phyloP scores from a whole-genome alignment of 2,888 invertebrate species.

The Ophion ellenae region DNA sequence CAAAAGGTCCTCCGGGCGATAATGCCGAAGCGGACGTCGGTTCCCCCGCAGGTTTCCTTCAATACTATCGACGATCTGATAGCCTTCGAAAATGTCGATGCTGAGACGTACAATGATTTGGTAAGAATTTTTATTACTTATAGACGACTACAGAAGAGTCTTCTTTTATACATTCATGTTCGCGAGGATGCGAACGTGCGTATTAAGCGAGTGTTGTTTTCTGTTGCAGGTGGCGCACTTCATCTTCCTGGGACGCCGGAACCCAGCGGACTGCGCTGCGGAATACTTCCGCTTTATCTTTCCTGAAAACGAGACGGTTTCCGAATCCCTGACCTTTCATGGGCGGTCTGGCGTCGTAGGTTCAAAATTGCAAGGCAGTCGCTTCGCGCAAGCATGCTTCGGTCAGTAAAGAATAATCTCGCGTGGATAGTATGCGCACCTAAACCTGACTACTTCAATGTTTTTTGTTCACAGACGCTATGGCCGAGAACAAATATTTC shows the following conservation, averaged over 20 bases:
- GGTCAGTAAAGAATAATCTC: not conserved
- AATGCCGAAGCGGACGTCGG: too few relatives aligned
- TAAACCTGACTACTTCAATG: too few relatives aligned
- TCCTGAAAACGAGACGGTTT: not conserved
- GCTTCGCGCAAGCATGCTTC: not conserved
- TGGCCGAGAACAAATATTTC: not conserved
- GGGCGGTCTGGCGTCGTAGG: not conserved
- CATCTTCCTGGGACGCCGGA: not conserved
- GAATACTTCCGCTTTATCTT: not conserved
- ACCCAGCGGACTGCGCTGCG: not conserved
- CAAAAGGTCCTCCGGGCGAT: too few relatives aligned
- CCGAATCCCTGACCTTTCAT: not conserved
- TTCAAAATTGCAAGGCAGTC: not conserved
- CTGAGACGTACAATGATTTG: too few relatives aligned
- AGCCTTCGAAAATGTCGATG: too few relatives aligned
- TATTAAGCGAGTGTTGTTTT: too few relatives aligned
- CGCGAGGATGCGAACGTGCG: too few relatives aligned
- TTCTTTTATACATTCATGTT: too few relatives aligned
- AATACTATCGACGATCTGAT: too few relatives aligned
- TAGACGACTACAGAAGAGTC: too few relatives aligned
- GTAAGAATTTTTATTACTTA: too few relatives aligned
- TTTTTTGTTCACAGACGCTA: not conserved
- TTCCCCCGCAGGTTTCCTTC: too few relatives aligned
- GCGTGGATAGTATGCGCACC: not conserved
- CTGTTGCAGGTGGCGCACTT: not conserved